Evolutionary conservation across 2,888 invertebrate species (phyloP), one percentile per base, ranked within the genome.

Genomic region (Tetheella fluctuosa): DNA sequence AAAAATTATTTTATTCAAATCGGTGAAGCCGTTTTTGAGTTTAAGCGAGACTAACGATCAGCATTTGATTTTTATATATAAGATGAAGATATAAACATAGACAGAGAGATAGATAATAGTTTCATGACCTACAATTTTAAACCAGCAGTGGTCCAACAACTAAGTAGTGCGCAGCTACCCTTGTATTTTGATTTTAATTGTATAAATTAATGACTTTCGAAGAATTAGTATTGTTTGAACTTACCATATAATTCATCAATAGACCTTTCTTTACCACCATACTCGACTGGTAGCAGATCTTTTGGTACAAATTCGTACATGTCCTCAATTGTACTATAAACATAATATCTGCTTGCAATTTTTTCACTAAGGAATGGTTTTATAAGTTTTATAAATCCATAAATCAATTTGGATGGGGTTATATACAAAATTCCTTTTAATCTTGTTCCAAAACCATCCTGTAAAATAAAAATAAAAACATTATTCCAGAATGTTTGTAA

Each of bases 381-480:
- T 0, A 70, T 5, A 3, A 73, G 12, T 13, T 52, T 23, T 1
- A 73, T 53, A 6, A 64, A 2, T 1, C 60, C 57, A 6, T 76
- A 71, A 1, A 73, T 37, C 7, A 68, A 48, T 54, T 70, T 71
- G 0, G 74, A 72, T 0, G 64, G 30, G 2, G 67, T 59, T n/a
- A 76, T 23, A 0, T 69, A 34, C 52, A 73, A 67, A 1, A 76
- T 60, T 0, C 61, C 65, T 52, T 64, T 68, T 12, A 76, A 39
- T 58, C 71, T 64, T 25, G 59, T 54, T 5, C 72, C 70, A 25
- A 65, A 73, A 3, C 62, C 69, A 57, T 71, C 70, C 74, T 78
- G 58, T 13, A 25, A 74, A 73, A 62, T 48, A 20, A 10, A 48
- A 48, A 17, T n/a, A 6, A 42, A 42, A 42, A 42, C 10, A 48